Evolutionary conservation across 1,140 invertebrate species (phyloP).

Genomic region (Caenorhabditis latens): DNA sequence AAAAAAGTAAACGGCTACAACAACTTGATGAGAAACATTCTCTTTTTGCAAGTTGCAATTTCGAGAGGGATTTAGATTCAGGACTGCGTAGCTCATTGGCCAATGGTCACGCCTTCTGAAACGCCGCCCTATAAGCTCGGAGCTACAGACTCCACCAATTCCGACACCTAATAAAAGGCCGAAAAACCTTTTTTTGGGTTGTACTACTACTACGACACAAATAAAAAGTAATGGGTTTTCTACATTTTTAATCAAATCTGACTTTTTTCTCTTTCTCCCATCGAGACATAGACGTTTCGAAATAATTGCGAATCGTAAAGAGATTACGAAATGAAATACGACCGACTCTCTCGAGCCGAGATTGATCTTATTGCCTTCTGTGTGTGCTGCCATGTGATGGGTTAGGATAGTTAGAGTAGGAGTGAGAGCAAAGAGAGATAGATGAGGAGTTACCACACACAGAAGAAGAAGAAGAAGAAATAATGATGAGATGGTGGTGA

Average conservation of each 20-base stretch:
- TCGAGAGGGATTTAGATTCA: too few relatives aligned
- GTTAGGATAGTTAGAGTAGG: neutral
- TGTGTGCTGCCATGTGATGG: constrained; percentile 46
- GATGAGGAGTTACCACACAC: neutral
- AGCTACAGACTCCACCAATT: too few relatives aligned
- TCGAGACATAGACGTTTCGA: neutral
- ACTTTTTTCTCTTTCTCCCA: neutral
- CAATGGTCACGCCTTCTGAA: too few relatives aligned
- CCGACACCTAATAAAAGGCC: too few relatives aligned
- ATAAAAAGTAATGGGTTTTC: constrained; percentile 23
- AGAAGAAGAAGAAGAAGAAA: too few relatives aligned
- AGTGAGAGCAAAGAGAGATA: constrained; percentile 25
- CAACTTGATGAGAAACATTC: neutral
- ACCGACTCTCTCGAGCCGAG: neutral
- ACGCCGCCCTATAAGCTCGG: too few relatives aligned
- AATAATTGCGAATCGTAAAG: constrained; percentile 12
- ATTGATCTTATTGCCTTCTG: constrained; percentile 51
- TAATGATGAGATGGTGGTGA: neutral
- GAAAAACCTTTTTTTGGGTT: too few relatives aligned
- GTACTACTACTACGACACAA: neutral
- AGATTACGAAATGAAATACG: constrained; percentile 44
- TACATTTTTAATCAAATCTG: neutral
- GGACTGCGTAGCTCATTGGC: too few relatives aligned
- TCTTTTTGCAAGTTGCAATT: too few relatives aligned
- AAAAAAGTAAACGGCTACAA: neutral